phyloP scores from a whole-genome alignment of 2,113 vertebrate species.

The Glaucomys volans region DNA sequence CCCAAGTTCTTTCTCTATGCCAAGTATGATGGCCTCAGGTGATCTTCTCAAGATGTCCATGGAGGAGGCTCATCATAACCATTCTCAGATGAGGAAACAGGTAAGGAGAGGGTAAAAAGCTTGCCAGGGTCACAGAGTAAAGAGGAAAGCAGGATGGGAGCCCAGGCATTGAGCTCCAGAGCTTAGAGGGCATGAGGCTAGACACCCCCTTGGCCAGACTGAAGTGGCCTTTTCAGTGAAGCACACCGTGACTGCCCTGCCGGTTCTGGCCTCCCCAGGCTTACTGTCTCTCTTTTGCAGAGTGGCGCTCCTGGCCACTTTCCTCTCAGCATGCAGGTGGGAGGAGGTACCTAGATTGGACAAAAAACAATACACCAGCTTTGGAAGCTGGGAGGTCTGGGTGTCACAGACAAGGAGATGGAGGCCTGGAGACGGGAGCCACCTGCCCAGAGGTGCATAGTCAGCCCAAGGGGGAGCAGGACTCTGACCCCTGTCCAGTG shows the following conservation, averaged over 20 bases:
- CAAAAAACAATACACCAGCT: background rate
- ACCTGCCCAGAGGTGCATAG: background rate
- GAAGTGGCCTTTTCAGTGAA: background rate
- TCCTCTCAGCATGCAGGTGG: background rate
- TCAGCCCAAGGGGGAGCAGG: background rate
- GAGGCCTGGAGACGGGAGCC: rapidly evolving
- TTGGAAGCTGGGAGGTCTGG: background rate
- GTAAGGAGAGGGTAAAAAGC: background rate
- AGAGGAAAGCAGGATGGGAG: background rate
- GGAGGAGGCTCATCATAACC: background rate
- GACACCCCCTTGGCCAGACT: too few relatives aligned
- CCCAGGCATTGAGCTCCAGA: background rate
- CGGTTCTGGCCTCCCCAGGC: background rate
- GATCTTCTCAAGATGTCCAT: background rate
- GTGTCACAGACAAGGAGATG: background rate
- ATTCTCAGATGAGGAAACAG: conserved; percentile 5
- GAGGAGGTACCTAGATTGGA: background rate
- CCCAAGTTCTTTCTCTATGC: background rate
- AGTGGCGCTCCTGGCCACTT: background rate
- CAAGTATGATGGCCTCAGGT: background rate
- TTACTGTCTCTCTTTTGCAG: background rate
- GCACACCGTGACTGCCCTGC: background rate
- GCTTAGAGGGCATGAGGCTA: background rate
- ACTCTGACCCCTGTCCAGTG: background rate
- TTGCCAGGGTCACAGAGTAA: background rate